Evolutionary conservation across 2,888 invertebrate species (phyloP), one percentile per base, ranked within the genome.

Genomic region (Hemithea aestivaria): DNA sequence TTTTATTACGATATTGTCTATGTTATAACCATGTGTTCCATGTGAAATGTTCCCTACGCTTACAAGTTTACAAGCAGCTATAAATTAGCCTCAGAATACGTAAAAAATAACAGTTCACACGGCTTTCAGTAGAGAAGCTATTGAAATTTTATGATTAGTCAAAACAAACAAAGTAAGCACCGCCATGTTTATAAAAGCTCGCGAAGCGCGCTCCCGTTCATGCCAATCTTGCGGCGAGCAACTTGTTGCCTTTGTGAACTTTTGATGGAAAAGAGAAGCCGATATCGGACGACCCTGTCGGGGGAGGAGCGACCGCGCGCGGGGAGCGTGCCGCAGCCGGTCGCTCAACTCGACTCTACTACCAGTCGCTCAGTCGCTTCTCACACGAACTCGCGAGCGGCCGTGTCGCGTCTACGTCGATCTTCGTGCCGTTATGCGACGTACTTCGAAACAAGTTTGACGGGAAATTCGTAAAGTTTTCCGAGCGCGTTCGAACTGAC

Each of bases 141-240:
- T 79, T 77, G 76, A 82, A 74, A 73, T 74, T 79, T 80, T 78
- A 76, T 75, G 74, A 82, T 80, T 79, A 77, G 71, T 68, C 69
- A 83, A 84, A 82, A 83, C 79, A 84, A 87, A 84, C 76, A 84
- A 79, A 77, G 78, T 76, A 73, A 76, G 73, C 72, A 78, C 76
- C 73, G 76, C 82, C 76, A 83, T 85, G 82, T 82, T 85, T 84
- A 83, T 84, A 82, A 84, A 87, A 87, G 85, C 84, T 84, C 79
- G 82, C 75, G 60, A 76, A 75, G 84, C 79, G 73, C 82, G 84
- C 84, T 87, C 72, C 85, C 80, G 85, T 84, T 82, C 84, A 80
- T 85, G 85, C 87, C 84, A 84, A 85, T 85, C 84, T 85, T 72
- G 79, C 66, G 76, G 81, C 74, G 65, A 72, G 76, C 84, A 85